Conservation (phyloP, 2,888 invertebrate genomes). For the Cantharis rustica region DNA sequence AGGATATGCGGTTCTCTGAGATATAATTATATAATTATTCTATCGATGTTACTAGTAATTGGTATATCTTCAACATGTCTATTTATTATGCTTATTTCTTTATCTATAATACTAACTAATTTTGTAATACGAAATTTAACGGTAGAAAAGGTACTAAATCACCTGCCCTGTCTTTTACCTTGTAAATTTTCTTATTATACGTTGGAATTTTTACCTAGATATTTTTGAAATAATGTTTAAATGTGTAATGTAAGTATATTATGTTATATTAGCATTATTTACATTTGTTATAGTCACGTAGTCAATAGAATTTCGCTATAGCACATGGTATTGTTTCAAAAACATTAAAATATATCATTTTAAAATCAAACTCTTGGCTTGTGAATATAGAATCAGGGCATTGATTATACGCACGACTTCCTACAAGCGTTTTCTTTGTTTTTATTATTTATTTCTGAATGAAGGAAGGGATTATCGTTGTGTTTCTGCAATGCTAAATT, state of each 20-base stretch:
- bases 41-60: background rate
- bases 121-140: background rate
- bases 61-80: background rate
- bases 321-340: conserved; percentile 45
- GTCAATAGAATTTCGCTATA: conserved; percentile 44
- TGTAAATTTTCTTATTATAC: background rate
- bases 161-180: background rate
- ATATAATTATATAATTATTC: background rate
- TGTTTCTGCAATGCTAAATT: background rate
- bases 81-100: background rate
- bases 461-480: background rate
- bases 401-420: conserved; percentile 53
- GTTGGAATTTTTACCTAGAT: background rate
- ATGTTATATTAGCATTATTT: conserved; percentile 7
- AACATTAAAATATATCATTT: conserved; percentile 52
- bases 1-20: background rate
- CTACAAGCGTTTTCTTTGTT: conserved; percentile 38
- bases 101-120: background rate
- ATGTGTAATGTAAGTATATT: background rate
- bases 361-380: conserved; percentile 47
- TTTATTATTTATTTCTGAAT: conserved; percentile 4
- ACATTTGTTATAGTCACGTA: conserved; percentile 29
- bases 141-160: background rate
- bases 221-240: background rate
- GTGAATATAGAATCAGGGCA: conserved; percentile 49